Conservation (phyloP, 2,888 invertebrate species). For the Pomacea canaliculata region DNA sequence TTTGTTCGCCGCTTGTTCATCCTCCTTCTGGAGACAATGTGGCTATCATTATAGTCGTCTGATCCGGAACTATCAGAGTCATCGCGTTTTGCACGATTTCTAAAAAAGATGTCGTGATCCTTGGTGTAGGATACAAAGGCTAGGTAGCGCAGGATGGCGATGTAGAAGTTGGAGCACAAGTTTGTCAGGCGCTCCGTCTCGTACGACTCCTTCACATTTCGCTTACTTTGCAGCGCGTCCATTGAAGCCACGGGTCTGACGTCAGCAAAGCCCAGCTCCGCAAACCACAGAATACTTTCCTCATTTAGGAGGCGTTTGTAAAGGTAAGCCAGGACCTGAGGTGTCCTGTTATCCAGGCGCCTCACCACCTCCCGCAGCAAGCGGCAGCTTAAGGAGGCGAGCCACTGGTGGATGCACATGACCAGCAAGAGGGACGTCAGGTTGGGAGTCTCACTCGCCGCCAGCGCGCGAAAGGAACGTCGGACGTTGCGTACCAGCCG, state of each 20-base stretch:
- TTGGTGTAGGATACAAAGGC: background rate
- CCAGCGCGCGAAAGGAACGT: slow-evolving; percentile 1
- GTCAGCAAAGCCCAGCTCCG: background rate
- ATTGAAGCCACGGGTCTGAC: background rate
- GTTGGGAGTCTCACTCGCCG: background rate
- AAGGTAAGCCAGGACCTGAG: background rate
- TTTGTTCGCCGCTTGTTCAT: too few species aligned
- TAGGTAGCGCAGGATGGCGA: slow-evolving; percentile 19
- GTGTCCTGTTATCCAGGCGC: background rate
- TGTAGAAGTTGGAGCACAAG: slow-evolving; percentile 4
- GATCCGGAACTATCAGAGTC: too few species aligned
- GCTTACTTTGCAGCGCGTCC: background rate
- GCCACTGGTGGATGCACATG: slow-evolving; percentile 13
- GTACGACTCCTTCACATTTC: background rate
- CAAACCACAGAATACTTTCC: slow-evolving; percentile 14
- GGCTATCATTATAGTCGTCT: too few species aligned
- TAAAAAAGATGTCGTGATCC: background rate
- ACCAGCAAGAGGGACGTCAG: slow-evolving; percentile 2
- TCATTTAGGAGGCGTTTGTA: background rate
- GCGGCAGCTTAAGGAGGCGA: slow-evolving; percentile 1
- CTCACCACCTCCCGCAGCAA: slow-evolving; percentile 5
- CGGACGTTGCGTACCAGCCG: slow-evolving; percentile 1
- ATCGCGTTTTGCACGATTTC: too few species aligned
- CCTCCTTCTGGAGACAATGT: too few species aligned
- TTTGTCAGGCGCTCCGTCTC: background rate